Evolutionary conservation across 2,888 invertebrate genomes (phyloP).

Genomic region (Morinoia aosen): DNA sequence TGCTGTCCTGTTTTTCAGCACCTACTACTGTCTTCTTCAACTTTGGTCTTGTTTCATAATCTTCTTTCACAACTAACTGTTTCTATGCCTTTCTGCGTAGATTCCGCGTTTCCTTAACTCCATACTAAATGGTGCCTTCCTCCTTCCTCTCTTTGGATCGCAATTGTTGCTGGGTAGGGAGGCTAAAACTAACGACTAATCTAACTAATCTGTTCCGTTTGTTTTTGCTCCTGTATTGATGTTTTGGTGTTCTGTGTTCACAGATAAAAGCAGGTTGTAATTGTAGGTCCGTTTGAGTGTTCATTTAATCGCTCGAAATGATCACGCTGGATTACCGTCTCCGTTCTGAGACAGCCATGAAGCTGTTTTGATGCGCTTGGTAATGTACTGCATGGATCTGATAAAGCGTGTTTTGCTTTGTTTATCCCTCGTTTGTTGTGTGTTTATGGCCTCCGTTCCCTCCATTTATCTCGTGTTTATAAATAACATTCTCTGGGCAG

Average conservation of each 20-base stretch:
- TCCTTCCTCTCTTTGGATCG: too few relatives aligned
- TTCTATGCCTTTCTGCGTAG: too few relatives aligned
- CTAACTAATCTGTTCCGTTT: too few relatives aligned
- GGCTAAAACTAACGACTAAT: too few relatives aligned
- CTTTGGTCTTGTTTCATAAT: too few relatives aligned
- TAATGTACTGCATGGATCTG: background rate
- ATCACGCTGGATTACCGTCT: background rate
- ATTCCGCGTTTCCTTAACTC: too few relatives aligned
- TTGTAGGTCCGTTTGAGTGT: background rate
- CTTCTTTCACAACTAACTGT: too few relatives aligned
- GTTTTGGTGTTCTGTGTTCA: background rate
- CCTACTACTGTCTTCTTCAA: too few relatives aligned
- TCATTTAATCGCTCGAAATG: background rate
- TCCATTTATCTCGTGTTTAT: background rate
- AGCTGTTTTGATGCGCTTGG: background rate
- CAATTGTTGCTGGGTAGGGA: too few relatives aligned
- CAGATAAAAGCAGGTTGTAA: background rate
- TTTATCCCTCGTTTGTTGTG: background rate
- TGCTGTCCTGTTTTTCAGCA: too few relatives aligned
- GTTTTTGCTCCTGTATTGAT: too few relatives aligned
- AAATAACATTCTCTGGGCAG: background rate
- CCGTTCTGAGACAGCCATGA: background rate
- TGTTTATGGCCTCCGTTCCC: background rate
- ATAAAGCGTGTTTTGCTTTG: background rate
- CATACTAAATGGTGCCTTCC: too few relatives aligned